phyloP scores from a whole-genome alignment of 1,140 invertebrate genomes.

The Drosophila ananassae region DNA sequence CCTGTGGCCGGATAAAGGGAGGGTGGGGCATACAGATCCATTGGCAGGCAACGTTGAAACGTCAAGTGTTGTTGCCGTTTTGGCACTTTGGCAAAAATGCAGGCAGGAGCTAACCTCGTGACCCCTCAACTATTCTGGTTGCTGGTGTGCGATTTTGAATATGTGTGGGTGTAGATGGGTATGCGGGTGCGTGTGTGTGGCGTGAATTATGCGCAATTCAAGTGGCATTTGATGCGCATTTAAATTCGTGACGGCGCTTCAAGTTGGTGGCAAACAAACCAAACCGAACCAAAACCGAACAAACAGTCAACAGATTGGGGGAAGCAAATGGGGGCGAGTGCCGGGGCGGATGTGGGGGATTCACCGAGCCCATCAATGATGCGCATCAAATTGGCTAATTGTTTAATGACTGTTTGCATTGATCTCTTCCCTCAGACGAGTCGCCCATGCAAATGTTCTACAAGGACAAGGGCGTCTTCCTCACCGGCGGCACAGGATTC shows the following conservation, averaged over 20 bases:
- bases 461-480: slow-evolving; percentile 87
- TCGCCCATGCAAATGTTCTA: slow-evolving; percentile 87
- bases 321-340: neutral
- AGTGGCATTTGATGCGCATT: slow-evolving; percentile 78
- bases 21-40: slow-evolving; percentile 15
- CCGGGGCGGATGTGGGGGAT: neutral
- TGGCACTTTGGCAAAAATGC: slow-evolving; percentile 81
- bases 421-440: slow-evolving; percentile 77
- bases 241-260: slow-evolving; percentile 75
- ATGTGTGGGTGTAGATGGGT: neutral
- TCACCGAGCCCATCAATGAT: slow-evolving; percentile 61
- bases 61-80: slow-evolving; percentile 77
- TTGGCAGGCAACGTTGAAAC: slow-evolving; percentile 67
- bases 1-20: neutral
- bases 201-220: slow-evolving; percentile 80
- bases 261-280: slow-evolving; percentile 75
- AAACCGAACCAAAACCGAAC: slow-evolving; percentile 16
- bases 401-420: slow-evolving; percentile 81
- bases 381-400: slow-evolving; percentile 80
- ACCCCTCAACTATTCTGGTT: slow-evolving; percentile 19
- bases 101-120: slow-evolving; percentile 66
- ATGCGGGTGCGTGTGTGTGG: slow-evolving; percentile 30
- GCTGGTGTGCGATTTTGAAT: slow-evolving; percentile 2
- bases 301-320: slow-evolving; percentile 21
- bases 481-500: slow-evolving; percentile 91